Base-by-base conservation (phyloP, 1,140 invertebrate genomes). In the Nephila pilipes region DNA sequence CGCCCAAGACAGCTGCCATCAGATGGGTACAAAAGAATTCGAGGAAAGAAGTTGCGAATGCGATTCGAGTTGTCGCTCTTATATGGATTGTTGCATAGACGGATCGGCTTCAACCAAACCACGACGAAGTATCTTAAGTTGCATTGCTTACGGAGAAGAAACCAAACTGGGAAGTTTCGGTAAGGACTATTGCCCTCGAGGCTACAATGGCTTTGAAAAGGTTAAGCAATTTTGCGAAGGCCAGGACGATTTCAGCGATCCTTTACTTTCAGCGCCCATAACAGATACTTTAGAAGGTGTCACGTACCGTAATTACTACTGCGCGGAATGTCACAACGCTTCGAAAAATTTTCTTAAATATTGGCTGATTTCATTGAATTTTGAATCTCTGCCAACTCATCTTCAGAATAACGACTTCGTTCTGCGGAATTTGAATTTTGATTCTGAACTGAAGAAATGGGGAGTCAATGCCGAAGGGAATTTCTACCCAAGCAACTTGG, bases 231-330 rank as follows among this genome's bases (percentile, higher is more conserved):
- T 87, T 10, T 93, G 92, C 25, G 36, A 22, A 46, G 38, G 55
- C 14, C n/a, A 14, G 10, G 36, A 63, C 25, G 85, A 93, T 55
- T 12, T 89, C 8, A 89, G 75, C 8, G 96, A 96, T 94, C 96
- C 96, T 12, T 81, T 96, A 69, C 89, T 95, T 0, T 94, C 94
- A 12, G 95, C 95, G 14, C 96, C 96, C 0, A 96, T 96, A 8
- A 96, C 96, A 0, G 95, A 95, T 80, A 94, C 94, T 29, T 85
- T 79, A 10, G 94, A 95, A 0, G 95, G 96, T 8, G 92, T 96
- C n/a, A 96, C 96, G 0, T 97, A 96, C 94, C 95, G 95, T 75
- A 97, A 97, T 94, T 94, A 95, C 16, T 96, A 95, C 94, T 97
- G 97, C 94, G 96, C 96, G 0, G 75, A 95, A 5, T 97, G 97